Percentiles rank a stretch among this genome's conserved stretches.
phyloP scores from a whole-genome alignment of 2,888 invertebrate species.

The Notodonta ziczac region DNA sequence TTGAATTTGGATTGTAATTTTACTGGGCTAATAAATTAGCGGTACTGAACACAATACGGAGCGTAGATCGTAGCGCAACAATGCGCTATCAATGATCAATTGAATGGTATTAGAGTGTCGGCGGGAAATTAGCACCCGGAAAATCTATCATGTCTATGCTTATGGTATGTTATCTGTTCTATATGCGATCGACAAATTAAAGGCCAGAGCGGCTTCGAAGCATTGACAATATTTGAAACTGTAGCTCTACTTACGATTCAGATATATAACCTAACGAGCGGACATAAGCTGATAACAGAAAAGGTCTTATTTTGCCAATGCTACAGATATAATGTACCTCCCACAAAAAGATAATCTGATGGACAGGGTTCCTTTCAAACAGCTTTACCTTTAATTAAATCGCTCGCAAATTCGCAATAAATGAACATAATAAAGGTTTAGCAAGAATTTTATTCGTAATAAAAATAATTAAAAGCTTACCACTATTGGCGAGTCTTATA shows the following conservation, averaged over 20 bases:
- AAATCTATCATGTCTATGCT: slow-evolving; percentile 20
- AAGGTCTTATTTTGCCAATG: no score
- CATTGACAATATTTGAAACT: no score
- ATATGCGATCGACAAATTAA: slow-evolving; percentile 1
- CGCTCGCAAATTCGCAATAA: no score
- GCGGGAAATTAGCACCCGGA: slow-evolving; percentile 35
- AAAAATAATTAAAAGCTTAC: slow-evolving; percentile 17
- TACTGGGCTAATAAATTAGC: slow-evolving; percentile 20
- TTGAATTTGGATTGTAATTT: not conserved
- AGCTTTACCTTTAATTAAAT: no score
- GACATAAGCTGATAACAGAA: no score
- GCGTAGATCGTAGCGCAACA: slow-evolving; percentile 42
- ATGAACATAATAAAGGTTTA: no score
- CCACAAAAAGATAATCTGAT: no score
- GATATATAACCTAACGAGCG: no score
- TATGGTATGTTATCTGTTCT: slow-evolving; percentile 11
- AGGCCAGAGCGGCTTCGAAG: not conserved
- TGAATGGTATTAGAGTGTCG: slow-evolving; percentile 44
- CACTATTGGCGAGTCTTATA: no score
- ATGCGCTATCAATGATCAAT: slow-evolving; percentile 43
- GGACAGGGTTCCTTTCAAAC: no score
- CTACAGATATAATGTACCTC: no score
- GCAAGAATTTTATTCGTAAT: not conserved
- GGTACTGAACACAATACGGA: slow-evolving; percentile 28
- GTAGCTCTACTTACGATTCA: no score